Evolutionary conservation across 2,888 invertebrate genomes (phyloP).

Genomic region (Lutraria lutraria): DNA sequence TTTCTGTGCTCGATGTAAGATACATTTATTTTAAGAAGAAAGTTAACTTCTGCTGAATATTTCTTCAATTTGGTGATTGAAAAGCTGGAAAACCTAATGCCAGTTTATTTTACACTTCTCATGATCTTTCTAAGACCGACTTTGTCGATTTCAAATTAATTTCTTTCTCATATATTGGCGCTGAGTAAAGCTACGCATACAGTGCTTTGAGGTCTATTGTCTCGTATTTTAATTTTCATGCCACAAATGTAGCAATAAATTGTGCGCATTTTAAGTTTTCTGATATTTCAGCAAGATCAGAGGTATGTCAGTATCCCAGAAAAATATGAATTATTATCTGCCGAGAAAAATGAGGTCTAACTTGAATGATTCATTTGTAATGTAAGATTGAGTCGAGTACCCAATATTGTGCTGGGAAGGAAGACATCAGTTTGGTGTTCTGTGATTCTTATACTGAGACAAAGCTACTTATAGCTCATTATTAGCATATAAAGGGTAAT

Average conservation of each 20-base stretch:
- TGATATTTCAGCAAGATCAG: constrained; percentile 17
- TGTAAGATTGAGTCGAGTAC: neutral
- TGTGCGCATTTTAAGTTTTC: constrained; percentile 5
- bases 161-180: neutral
- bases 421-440: too few species aligned
- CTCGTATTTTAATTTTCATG: neutral
- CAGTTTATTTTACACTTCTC: too few species aligned
- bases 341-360: constrained; percentile 1
- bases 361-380: constrained; percentile 16
- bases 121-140: neutral
- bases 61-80: too few species aligned
- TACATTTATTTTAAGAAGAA: too few species aligned
- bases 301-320: constrained; percentile 11
- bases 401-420: neutral
- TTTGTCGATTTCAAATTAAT: neutral
- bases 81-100: too few species aligned
- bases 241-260: constrained; percentile 11
- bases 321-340: neutral
- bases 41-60: too few species aligned
- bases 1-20: too few species aligned
- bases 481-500: too few species aligned
- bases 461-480: too few species aligned
- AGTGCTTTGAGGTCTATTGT: constrained; percentile 6
- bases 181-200: neutral
- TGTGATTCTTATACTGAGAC: too few species aligned